Percentiles rank a stretch among this genome's conserved stretches.
Conservation (phyloP, 2,113 vertebrate genomes). For the Ammodytes dubius region DNA sequence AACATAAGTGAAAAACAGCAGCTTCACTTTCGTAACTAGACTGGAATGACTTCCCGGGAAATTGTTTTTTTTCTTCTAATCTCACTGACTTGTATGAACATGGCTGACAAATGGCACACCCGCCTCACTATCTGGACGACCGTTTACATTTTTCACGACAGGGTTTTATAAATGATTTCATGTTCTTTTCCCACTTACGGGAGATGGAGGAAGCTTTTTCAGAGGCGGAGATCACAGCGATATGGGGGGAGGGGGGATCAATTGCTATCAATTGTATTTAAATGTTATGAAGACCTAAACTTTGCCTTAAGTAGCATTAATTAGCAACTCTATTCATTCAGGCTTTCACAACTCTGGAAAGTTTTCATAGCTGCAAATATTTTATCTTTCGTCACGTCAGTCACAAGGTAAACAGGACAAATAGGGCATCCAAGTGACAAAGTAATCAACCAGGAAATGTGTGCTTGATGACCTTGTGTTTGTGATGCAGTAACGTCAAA, state of each 20-base stretch:
- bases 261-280: neutral
- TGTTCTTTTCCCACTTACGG: neutral
- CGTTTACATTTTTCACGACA: neutral
- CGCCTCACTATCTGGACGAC: slow-evolving; percentile 22
- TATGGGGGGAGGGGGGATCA: neutral
- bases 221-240: neutral
- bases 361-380: no score
- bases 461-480: no score
- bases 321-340: neutral
- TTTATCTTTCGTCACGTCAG: no score
- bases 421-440: no score
- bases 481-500: no score
- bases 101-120: slow-evolving; percentile 33
- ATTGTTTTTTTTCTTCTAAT: slow-evolving; percentile 24
- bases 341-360: neutral
- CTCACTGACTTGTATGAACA: slow-evolving; percentile 7
- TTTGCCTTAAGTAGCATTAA: neutral
- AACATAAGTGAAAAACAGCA: slow-evolving; percentile 29
- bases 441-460: no score
- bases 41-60: slow-evolving; percentile 29
- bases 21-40: slow-evolving; percentile 34
- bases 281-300: neutral
- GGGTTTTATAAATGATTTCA: slow-evolving; percentile 10
- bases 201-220: neutral
- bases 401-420: no score